phyloP scores from a whole-genome alignment of 2,113 vertebrate genomes.

The Gymnobelideus leadbeateri region DNA sequence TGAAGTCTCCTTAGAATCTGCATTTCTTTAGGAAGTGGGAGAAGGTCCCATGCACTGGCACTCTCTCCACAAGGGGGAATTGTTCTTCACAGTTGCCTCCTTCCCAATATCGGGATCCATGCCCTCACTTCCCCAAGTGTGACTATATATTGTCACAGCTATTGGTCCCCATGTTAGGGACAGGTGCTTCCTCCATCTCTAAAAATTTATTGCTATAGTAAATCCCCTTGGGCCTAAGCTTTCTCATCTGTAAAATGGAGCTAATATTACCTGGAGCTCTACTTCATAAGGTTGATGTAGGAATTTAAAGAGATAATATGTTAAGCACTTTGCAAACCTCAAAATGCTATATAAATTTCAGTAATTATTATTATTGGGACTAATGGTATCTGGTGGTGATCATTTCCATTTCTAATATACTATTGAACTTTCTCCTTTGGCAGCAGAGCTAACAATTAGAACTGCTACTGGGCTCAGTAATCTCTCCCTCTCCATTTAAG shows the following conservation, averaged over 20 bases:
- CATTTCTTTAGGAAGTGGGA: not conserved
- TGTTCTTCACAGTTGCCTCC: not conserved
- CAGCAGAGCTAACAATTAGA: not conserved
- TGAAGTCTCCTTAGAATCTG: not conserved
- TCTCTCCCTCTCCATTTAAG: not conserved
- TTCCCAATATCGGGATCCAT: not conserved
- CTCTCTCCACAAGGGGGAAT: not conserved
- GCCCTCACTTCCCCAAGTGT: not conserved
- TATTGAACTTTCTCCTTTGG: not conserved
- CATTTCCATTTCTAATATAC: not conserved
- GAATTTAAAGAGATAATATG: not conserved
- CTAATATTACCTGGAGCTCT: not conserved
- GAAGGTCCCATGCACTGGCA: not conserved
- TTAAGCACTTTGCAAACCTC: not conserved
- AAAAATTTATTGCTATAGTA: not conserved
- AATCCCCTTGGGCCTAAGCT: not conserved
- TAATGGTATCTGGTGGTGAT: not conserved
- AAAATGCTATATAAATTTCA: not conserved
- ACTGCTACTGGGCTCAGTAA: not conserved
- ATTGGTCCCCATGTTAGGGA: not conserved
- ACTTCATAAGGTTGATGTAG: not conserved
- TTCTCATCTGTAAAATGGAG: not conserved
- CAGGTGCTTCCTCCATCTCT: not conserved
- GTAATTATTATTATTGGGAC: not conserved
- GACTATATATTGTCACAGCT: not conserved